phyloP scores from a whole-genome alignment of 1,140 invertebrate species.

The Bombus cullumanus region DNA sequence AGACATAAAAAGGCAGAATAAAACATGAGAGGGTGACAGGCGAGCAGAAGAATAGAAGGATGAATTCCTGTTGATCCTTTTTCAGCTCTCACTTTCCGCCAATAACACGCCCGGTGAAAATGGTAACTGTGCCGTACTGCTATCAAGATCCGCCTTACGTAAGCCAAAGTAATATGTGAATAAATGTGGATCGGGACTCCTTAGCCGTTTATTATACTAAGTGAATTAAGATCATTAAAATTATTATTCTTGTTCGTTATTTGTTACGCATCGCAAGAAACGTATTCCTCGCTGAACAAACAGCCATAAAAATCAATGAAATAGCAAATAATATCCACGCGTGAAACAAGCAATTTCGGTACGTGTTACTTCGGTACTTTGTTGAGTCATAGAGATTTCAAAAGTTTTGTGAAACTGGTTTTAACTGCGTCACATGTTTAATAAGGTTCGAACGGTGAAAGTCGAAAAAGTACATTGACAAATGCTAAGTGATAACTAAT shows the following conservation, averaged over 20 bases:
- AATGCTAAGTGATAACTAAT: not conserved
- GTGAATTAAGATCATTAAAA: not conserved
- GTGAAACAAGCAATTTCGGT: not conserved
- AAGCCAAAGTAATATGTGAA: constrained; percentile 13
- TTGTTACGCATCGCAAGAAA: not conserved
- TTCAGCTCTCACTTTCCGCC: constrained; percentile 58
- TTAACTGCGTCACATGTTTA: not conserved
- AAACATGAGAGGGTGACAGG: not conserved
- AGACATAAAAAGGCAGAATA: not conserved
- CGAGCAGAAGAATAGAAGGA: constrained; percentile 25
- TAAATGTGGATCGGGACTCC: constrained; percentile 2
- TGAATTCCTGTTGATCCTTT: constrained; percentile 46
- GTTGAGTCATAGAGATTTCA: constrained; percentile 15
- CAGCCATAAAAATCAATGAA: not conserved
- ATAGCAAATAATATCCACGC: not conserved
- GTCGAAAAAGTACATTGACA: constrained; percentile 1
- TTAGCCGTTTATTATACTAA: constrained; percentile 13
- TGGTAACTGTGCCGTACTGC: constrained; percentile 42
- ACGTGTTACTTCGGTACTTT: not conserved
- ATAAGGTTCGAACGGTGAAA: not conserved
- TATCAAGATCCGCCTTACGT: constrained; percentile 65
- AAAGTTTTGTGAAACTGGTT: constrained; percentile 42
- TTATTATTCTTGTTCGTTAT: not conserved
- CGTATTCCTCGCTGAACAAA: not conserved
- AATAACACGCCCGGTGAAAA: constrained; percentile 51